A percentile compares a stretch with the other conserved stretches of the same genome.
These are phyloP conservation scores for Oryctolagus cuniculus DNA, from an alignment of 2,113 vertebrate species.

Conservation along the genomic window DNA sequence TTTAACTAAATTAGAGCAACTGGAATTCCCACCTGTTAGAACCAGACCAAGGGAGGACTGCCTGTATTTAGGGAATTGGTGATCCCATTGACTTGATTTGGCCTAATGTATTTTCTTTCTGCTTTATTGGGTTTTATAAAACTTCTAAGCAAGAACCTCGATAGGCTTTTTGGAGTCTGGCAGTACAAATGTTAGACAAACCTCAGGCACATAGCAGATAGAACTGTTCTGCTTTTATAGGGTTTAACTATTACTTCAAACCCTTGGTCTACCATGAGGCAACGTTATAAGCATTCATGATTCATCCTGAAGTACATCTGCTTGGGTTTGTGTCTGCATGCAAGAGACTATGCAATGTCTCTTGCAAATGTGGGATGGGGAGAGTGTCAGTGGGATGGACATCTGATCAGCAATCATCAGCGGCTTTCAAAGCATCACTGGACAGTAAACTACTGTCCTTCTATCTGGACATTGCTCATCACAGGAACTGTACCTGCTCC, in stretches of 20 bases:
- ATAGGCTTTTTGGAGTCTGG: neutral
- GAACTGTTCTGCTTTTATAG: neutral
- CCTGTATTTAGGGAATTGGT: neutral
- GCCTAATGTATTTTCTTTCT: conserved; percentile 26
- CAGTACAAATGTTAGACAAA: neutral
- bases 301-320: neutral
- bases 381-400: neutral
- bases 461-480: neutral
- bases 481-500: neutral
- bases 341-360: neutral
- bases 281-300: neutral
- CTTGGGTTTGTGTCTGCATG: neutral
- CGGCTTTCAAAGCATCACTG: neutral
- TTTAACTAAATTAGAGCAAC: neutral
- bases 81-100: neutral
- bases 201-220: neutral
- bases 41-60: neutral
- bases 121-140: conserved; percentile 11
- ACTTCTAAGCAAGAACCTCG: neutral
- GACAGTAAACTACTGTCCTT: neutral
- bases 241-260: conserved; percentile 48
- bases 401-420: neutral
- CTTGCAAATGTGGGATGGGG: neutral
- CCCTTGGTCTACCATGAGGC: neutral
- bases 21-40: neutral